Evolutionary conservation across 2,888 invertebrate species (phyloP).

Genomic region (Ophion obscuratus): DNA sequence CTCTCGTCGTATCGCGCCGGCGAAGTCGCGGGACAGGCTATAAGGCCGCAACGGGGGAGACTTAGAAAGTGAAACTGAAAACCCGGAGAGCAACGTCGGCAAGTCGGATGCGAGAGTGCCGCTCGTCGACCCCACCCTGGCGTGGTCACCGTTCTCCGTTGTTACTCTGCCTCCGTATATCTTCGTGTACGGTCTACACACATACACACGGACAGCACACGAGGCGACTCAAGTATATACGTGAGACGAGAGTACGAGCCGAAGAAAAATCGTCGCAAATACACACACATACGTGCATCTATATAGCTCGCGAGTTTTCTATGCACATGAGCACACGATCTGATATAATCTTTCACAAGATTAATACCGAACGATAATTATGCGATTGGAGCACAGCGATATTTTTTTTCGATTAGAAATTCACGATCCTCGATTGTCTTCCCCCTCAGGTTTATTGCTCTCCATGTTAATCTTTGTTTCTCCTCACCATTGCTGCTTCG

Average conservation of each 20-base stretch:
- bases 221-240: slow-evolving; percentile 32
- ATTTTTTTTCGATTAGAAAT: slow-evolving; percentile 27
- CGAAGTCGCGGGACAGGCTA: slow-evolving; percentile 62
- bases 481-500: background rate
- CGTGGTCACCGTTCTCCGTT: slow-evolving; percentile 77
- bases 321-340: slow-evolving; percentile 37
- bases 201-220: background rate
- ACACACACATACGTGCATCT: slow-evolving; percentile 22
- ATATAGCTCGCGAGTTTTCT: slow-evolving; percentile 29
- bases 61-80: slow-evolving; percentile 84
- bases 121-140: slow-evolving; percentile 81
- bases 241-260: slow-evolving; percentile 50
- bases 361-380: slow-evolving; percentile 12
- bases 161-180: slow-evolving; percentile 58
- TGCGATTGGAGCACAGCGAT: slow-evolving; percentile 24
- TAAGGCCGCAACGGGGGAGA: slow-evolving; percentile 71
- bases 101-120: slow-evolving; percentile 79
- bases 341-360: slow-evolving; percentile 33
- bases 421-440: slow-evolving; percentile 12
- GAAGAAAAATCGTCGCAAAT: slow-evolving; percentile 59
- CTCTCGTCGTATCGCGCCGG: slow-evolving; percentile 52
- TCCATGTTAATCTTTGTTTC: too few species aligned
- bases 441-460: background rate
- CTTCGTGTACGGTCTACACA: slow-evolving; percentile 7
- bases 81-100: slow-evolving; percentile 73